Conservation (phyloP, 2,888 invertebrate species). For the Volucella bombylans region DNA sequence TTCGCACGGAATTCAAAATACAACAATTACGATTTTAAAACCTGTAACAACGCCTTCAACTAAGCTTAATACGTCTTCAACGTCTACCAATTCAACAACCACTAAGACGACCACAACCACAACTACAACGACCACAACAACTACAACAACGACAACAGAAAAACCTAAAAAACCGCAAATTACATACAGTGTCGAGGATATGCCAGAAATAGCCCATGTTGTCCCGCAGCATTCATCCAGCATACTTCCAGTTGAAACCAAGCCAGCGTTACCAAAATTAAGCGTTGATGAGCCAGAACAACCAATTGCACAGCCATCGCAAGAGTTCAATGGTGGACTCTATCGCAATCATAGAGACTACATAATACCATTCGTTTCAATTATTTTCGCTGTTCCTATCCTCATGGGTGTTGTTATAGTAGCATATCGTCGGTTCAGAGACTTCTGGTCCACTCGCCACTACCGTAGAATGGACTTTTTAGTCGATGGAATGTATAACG, state of each 20-base stretch:
- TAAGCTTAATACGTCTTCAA: conserved; percentile 22
- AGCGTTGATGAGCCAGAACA: conserved; percentile 74
- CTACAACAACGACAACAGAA: conserved; percentile 79
- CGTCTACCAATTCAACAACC: conserved; percentile 68
- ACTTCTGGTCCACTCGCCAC: conserved; percentile 93
- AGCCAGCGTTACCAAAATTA: conserved; percentile 26
- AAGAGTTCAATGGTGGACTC: conserved; percentile 75
- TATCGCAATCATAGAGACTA: conserved; percentile 85
- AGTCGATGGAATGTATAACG: conserved; percentile 95
- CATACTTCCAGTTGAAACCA: conserved; percentile 46
- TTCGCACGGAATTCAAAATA: neutral
- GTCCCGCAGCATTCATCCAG: conserved; percentile 42
- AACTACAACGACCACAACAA: conserved; percentile 77
- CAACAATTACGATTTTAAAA: conserved; percentile 1
- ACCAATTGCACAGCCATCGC: conserved; percentile 78
- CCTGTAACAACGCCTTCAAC: conserved; percentile 36
- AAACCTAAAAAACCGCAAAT: conserved; percentile 84
- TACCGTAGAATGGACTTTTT: conserved; percentile 94
- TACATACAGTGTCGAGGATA: conserved; percentile 82
- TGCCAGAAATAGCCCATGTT: conserved; percentile 76
- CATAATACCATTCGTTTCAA: conserved; percentile 89
- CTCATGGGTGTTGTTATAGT: conserved; percentile 86
- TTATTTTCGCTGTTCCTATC: conserved; percentile 88
- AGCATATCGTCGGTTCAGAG: conserved; percentile 88
- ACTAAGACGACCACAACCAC: conserved; percentile 76